Evolutionary conservation across 2,797 vertebrate species (phyloP), one percentile per base, ranked within the genome.

Genomic region (Hypotaenidia philippensis): DNA sequence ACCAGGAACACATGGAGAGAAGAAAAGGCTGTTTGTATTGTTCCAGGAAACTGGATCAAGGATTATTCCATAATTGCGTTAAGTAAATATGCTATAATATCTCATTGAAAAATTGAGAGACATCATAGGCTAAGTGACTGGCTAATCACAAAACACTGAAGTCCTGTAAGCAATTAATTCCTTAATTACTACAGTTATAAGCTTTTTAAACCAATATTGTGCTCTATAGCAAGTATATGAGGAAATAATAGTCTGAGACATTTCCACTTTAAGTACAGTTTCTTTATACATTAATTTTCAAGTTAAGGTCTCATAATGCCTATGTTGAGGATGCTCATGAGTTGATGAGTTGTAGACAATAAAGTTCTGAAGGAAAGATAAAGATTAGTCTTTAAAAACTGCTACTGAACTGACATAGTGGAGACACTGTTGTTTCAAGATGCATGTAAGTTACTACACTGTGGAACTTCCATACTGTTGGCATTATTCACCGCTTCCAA

Each of bases 1-100:
- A 97, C 66, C 83, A 93, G 75, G 75, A 97, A 95, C 90, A 94
- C 84, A 92, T 83, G 94, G 90, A 68, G 85, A 95, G 80, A 89
- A 94, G 91, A 94, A 93, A 93, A 93, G 82, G 41, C 55, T 74
- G 27, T 53, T 72, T 83, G 86, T 85, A 50, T 91, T 80, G 60
- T 94, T 95, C 84, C 92, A 94, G 89, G 83, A 92, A 91, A 83
- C 79, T 49, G 60, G 57, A 97, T 78, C 61, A 81, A 88, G 69
- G 95, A 95, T 89, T 95, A 96, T 87, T 83, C 88, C 65, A 85
- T 83, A 96, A 96, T 57, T 93, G 57, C 72, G 84, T 96, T 94
- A 87, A 89, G 49, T 32, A 80, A 90, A 83, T 68, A 86, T 60
- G 77, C 44, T 87, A 16, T 59, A 70, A 68, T 82, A 55, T 32